phyloP scores from a whole-genome alignment of 2,888 invertebrate species.

The Drosophila recens region DNA sequence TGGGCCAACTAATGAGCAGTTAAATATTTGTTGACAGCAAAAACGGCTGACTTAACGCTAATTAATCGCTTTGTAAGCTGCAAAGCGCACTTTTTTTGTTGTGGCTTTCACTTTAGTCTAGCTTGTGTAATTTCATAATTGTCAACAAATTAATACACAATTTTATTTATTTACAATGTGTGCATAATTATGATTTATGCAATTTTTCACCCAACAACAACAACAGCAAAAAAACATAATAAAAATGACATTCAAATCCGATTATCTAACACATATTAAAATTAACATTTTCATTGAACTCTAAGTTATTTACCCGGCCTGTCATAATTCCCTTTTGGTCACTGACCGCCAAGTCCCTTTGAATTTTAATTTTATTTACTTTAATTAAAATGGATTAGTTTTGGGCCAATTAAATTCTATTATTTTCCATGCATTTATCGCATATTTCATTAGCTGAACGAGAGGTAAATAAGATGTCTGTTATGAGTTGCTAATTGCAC shows the following conservation, averaged over 20 bases:
- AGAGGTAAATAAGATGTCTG: background rate
- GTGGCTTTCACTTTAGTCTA: slow-evolving; percentile 45
- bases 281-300: slow-evolving; percentile 42
- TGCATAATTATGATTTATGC: slow-evolving; percentile 68
- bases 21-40: slow-evolving; percentile 72
- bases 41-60: slow-evolving; percentile 58
- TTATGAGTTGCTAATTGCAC: slow-evolving; percentile 1
- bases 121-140: slow-evolving; percentile 70
- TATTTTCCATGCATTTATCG: slow-evolving; percentile 28
- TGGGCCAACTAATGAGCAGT: slow-evolving; percentile 67
- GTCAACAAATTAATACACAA: slow-evolving; percentile 75
- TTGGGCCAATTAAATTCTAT: slow-evolving; percentile 59
- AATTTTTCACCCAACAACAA: slow-evolving; percentile 29
- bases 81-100: slow-evolving; percentile 27
- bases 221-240: slow-evolving; percentile 11
- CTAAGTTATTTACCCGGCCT: slow-evolving; percentile 24
- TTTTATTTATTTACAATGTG: slow-evolving; percentile 64
- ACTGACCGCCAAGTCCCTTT: slow-evolving; percentile 47
- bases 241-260: slow-evolving; percentile 57
- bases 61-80: slow-evolving; percentile 73
- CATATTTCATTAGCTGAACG: slow-evolving; percentile 4
- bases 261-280: slow-evolving; percentile 56
- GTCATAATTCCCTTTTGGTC: slow-evolving; percentile 59
- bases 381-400: slow-evolving; percentile 78
- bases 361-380: slow-evolving; percentile 71